Base-by-base conservation (phyloP, 2,113 vertebrate genomes). In the Microtus montanus region DNA sequence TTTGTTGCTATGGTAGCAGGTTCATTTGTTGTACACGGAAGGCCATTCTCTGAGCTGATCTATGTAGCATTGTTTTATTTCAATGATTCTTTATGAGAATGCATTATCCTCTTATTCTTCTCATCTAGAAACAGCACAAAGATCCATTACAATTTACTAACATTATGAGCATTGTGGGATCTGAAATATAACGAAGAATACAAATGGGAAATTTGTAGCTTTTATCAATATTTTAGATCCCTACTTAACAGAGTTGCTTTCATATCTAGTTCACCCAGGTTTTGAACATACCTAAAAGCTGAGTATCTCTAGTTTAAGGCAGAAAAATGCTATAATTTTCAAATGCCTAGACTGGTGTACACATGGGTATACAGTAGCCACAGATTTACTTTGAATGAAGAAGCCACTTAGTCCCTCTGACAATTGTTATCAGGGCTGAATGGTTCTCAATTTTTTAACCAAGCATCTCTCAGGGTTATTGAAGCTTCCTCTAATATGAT, bases 391-490 rank as follows among this genome's bases (percentile, higher is more conserved):
- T 93, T 96, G 89, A 95, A 92, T 97, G 88, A 96, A 92, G 64
- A 97, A 95, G 96, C 91, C 93, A 88, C 77, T 74, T 2, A 0
- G 26, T 93, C 73, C 85, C 97, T 94, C 80, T 12, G 14, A 92
- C 89, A 96, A n/a, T 96, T 96, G 90, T 93, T 97, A 91, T 82
- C 86, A 0, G 3, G 10, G 71, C 66, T 95, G 90, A 96, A 97
- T 86, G 64, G 58, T 84, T 87, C 90, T 98, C 84, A 0, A 8
- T 15, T 41, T 96, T 95, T 92, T 97, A 49, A 12, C 49, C 77
- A 91, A 97, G 77, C 44, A 66, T 75, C n/a, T 92, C 87, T 96
- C 85, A 20, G 5, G 66, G 68, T 95, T 94, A 70, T 7, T 92
- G 94, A 95, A 97, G 89, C 89, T 28, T 95, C 79, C 44, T 7